A percentile compares a stretch with the other conserved stretches of the same genome.
These are phyloP conservation scores for Lasioglossum baleicum DNA, from an alignment of 1,140 invertebrate species.

Conservation along the genomic window DNA sequence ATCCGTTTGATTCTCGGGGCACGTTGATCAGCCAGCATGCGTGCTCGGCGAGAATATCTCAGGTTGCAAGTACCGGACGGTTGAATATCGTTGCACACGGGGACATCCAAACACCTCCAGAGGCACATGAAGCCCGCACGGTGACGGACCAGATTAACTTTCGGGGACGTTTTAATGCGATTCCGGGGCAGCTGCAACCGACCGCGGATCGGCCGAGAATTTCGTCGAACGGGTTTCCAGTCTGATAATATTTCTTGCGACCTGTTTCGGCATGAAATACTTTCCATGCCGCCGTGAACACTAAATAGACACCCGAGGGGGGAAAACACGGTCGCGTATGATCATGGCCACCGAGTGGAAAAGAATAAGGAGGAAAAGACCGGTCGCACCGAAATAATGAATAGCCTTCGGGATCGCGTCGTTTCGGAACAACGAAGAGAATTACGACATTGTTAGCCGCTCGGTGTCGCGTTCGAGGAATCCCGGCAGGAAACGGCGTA, in stretches of 20 bases:
- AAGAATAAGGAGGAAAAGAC: constrained; percentile 17
- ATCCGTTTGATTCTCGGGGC: too few relatives aligned
- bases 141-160: background rate
- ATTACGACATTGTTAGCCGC: background rate
- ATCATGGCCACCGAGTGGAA: constrained; percentile 21
- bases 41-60: too few relatives aligned
- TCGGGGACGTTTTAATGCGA: constrained; percentile 7
- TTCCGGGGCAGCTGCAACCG: constrained; percentile 10
- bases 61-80: too few relatives aligned
- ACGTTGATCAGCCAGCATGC: too few relatives aligned
- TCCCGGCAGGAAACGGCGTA: background rate
- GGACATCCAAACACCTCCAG: too few relatives aligned
- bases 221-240: constrained; percentile 56
- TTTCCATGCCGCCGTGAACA: constrained; percentile 58
- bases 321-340: constrained; percentile 30
- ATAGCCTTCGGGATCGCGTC: background rate
- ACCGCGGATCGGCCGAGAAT: constrained; percentile 45
- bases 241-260: constrained; percentile 58
- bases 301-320: constrained; percentile 54
- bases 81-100: too few relatives aligned
- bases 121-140: background rate
- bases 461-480: background rate
- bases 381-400: constrained; percentile 14
- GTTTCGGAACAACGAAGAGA: background rate
- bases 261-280: constrained; percentile 57